phyloP scores from a whole-genome alignment of 2,113 vertebrate genomes.

The Stomatorhinus ivindoensis region DNA sequence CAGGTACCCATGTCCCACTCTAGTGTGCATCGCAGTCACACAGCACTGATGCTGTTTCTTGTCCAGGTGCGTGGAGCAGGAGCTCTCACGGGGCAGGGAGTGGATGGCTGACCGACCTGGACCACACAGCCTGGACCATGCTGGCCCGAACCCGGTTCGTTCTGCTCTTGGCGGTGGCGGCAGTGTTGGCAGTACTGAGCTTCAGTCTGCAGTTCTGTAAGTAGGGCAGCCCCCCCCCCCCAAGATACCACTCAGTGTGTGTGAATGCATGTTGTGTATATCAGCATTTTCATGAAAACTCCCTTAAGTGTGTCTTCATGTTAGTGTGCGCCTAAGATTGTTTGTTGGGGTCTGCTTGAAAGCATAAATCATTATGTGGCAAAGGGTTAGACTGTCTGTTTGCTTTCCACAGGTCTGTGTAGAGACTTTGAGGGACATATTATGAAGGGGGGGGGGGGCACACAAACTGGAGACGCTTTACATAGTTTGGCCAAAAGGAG shows the following conservation, averaged over 20 bases:
- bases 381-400: background rate
- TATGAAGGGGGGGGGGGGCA: background rate
- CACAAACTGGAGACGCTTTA: background rate
- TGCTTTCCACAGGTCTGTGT: background rate
- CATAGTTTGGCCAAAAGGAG: background rate
- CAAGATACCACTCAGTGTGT: background rate
- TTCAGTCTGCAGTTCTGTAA: conserved; percentile 92
- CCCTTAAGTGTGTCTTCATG: background rate
- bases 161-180: conserved; percentile 83
- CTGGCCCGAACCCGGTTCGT: conserved; percentile 90
- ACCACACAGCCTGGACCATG: conserved; percentile 70
- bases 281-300: background rate
- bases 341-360: background rate
- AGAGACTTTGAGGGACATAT: background rate
- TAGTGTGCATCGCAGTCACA: background rate
- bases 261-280: background rate
- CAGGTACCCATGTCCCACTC: background rate
- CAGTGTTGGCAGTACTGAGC: conserved; percentile 78
- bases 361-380: background rate
- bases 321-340: background rate
- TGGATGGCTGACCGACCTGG: conserved; percentile 67
- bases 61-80: conserved; percentile 27
- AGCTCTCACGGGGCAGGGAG: conserved; percentile 37
- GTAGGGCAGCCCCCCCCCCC: conserved; percentile 40
- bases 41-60: background rate